Percentiles rank a stretch among this genome's conserved stretches.
Evolutionary conservation across 2,888 invertebrate species (phyloP).

Genomic region (Clostera curtula): DNA sequence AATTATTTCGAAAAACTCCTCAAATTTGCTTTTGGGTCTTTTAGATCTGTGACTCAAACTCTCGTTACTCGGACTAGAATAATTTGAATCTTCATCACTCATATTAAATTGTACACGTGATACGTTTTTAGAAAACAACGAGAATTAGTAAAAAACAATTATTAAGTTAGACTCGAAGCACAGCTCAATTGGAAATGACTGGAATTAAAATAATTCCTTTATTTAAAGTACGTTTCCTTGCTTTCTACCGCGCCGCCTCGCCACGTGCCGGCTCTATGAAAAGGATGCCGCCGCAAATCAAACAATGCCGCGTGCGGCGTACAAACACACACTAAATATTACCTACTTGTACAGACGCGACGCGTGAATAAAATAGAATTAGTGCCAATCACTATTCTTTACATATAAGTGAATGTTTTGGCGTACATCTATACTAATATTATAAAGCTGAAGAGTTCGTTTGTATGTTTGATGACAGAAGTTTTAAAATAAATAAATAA

Average conservation of each 20-base stretch:
- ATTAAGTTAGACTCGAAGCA: slow-evolving; percentile 6
- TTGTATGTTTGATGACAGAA: too few relatives aligned
- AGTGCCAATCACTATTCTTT: too few relatives aligned
- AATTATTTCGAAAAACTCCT: slow-evolving; percentile 17
- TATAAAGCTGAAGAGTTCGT: too few relatives aligned
- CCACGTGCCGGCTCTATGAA: slow-evolving; percentile 2
- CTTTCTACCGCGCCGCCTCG: background rate
- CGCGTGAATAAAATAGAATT: too few relatives aligned
- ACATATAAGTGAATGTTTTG: too few relatives aligned
- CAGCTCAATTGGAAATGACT: slow-evolving; percentile 2
- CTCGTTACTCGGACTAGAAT: slow-evolving; percentile 13
- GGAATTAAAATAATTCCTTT: background rate
- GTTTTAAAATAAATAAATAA: too few relatives aligned
- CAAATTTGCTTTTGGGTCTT: slow-evolving; percentile 12
- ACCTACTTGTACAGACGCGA: too few relatives aligned
- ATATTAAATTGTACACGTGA: slow-evolving; percentile 11
- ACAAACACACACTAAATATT: background rate
- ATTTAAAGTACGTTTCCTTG: slow-evolving; percentile 1
- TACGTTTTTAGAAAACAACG: slow-evolving; percentile 7
- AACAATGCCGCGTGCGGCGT: slow-evolving; percentile 7
- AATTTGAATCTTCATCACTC: slow-evolving; percentile 17
- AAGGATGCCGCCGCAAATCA: slow-evolving; percentile 2
- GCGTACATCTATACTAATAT: too few relatives aligned
- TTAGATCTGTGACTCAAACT: slow-evolving; percentile 10
- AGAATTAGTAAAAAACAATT: slow-evolving; percentile 9